These are phyloP conservation scores for Sitobion miscanthi DNA, from an alignment of 1,140 invertebrate genomes.

Conservation along the genomic window DNA sequence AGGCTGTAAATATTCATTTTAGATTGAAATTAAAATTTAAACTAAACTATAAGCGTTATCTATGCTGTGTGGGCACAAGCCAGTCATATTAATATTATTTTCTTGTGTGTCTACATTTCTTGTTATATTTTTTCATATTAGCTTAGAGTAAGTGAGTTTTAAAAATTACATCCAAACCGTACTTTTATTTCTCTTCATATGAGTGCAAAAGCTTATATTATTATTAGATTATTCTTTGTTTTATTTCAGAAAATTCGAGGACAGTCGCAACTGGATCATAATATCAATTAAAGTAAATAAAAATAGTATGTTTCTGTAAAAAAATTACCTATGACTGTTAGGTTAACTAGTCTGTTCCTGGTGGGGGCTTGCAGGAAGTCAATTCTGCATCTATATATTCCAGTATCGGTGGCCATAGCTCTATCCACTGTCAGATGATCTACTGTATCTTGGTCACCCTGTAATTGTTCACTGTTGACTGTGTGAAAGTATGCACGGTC, in stretches of 20 bases:
- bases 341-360: slow-evolving; percentile 82
- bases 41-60: background rate
- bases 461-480: slow-evolving; percentile 68
- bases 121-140: background rate
- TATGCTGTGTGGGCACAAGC: too few relatives aligned
- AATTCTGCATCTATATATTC: slow-evolving; percentile 84
- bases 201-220: background rate
- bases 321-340: slow-evolving; percentile 82
- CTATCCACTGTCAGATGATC: slow-evolving; percentile 71
- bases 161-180: background rate
- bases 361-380: slow-evolving; percentile 88
- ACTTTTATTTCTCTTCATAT: background rate
- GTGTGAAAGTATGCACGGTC: slow-evolving; percentile 77
- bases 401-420: slow-evolving; percentile 76
- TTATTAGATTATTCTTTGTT: background rate
- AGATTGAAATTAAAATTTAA: background rate
- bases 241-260: background rate
- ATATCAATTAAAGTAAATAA: background rate
- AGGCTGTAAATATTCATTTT: background rate
- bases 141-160: background rate
- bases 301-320: background rate
- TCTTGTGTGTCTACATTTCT: too few relatives aligned
- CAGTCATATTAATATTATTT: too few relatives aligned
- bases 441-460: background rate
- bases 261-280: background rate